These are phyloP conservation scores for Parazoanthus swiftii DNA, from an alignment of 92 coral and sea anemone genomes.

Conservation along the genomic window DNA sequence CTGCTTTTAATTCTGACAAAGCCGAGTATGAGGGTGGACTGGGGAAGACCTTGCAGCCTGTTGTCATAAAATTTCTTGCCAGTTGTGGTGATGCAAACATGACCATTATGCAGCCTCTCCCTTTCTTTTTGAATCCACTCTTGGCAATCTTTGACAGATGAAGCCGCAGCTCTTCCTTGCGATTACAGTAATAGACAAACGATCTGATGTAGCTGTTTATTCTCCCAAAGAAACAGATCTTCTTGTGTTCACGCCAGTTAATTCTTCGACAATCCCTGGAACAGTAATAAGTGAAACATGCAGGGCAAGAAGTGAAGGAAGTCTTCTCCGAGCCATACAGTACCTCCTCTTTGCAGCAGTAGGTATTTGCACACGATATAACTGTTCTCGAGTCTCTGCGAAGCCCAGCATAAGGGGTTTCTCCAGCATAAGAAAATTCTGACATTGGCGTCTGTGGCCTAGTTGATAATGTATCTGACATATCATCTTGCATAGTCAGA, in stretches of 20 bases:
- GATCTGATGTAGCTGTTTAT: constrained; percentile 95
- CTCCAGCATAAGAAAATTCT: constrained; percentile 87
- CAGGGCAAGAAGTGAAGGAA: constrained; percentile 90
- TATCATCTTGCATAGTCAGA: constrained; percentile 63
- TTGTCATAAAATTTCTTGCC: constrained; percentile 93
- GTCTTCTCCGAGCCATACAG: constrained; percentile 80
- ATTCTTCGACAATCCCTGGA: constrained; percentile 84
- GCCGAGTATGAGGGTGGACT: constrained; percentile 93
- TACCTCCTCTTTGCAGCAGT: constrained; percentile 79
- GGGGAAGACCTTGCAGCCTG: constrained; percentile 88
- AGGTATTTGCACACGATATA: constrained; percentile 73
- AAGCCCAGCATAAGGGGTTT: constrained; percentile 66
- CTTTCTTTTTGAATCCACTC: constrained; percentile 78
- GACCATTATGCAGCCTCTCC: constrained; percentile 95
- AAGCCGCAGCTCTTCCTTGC: constrained; percentile 82
- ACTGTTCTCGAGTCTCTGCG: constrained; percentile 54
- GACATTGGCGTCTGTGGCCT: constrained; percentile 91
- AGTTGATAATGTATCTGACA: constrained; percentile 58
- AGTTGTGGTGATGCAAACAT: constrained; percentile 84
- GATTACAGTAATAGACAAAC: constrained; percentile 81
- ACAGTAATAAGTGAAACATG: constrained; percentile 95
- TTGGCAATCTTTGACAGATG: constrained; percentile 86
- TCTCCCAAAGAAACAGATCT: constrained; percentile 91
- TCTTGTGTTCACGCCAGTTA: constrained; percentile 97
- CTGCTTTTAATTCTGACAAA: constrained; percentile 64